A percentile compares a stretch with the other conserved stretches of the same genome.
Evolutionary conservation across 2,797 vertebrate genomes (phyloP).

Genomic region (Psittacula echo): DNA sequence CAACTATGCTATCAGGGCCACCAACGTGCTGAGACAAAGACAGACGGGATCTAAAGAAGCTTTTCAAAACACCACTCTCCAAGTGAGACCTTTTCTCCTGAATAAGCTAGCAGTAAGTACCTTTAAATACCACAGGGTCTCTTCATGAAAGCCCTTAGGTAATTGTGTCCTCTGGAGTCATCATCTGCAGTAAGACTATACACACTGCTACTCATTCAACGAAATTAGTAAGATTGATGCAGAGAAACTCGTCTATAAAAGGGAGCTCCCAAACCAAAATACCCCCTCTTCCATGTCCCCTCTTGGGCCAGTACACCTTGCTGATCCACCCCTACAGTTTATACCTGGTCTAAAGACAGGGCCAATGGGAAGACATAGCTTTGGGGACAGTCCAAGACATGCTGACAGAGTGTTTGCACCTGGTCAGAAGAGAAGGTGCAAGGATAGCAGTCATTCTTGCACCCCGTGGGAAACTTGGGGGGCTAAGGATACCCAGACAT

Average conservation of each 20-base stretch:
- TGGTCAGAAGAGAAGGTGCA: neutral
- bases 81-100: neutral
- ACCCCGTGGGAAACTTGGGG: neutral
- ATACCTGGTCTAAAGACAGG: neutral
- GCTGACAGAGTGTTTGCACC: neutral
- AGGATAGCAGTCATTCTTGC: neutral
- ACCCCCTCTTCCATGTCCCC: accelerated
- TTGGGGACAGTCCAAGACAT: neutral
- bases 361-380: neutral
- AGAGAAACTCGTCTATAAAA: neutral
- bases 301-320: neutral
- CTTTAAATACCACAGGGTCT: neutral
- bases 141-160: neutral
- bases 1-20: accelerated
- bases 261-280: neutral
- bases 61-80: neutral
- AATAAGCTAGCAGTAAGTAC: neutral
- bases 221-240: accelerated
- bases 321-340: neutral
- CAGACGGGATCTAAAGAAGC: neutral
- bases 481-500: neutral
- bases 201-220: neutral
- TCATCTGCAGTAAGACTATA: neutral
- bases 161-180: neutral
- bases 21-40: neutral